Conservation (phyloP, 2,113 vertebrate genomes). For the Hypomesus transpacificus region DNA sequence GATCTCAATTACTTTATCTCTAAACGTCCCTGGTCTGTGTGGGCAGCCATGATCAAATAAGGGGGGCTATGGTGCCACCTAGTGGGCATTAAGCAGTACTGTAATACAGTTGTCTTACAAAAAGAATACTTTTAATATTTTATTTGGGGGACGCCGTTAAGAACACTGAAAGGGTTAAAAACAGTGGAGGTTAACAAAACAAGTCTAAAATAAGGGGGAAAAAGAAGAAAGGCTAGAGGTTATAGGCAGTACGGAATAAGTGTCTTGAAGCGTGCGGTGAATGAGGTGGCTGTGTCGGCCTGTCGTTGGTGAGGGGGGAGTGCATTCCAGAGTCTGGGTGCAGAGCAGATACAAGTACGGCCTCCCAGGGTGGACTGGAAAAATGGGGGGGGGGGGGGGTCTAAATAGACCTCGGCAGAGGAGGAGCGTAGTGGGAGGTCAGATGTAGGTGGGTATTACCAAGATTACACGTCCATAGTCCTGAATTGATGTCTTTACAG, state of each 20-base stretch:
- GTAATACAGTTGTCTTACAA: slow-evolving; percentile 14
- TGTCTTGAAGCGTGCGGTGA: neutral
- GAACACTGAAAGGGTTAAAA: neutral
- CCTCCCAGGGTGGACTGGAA: neutral
- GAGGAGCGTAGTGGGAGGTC: neutral
- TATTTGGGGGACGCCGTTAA: neutral
- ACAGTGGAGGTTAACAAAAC: neutral
- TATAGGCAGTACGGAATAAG: neutral
- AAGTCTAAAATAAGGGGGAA: neutral
- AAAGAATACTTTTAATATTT: neutral
- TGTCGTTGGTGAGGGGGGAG: neutral
- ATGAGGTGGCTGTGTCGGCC: neutral
- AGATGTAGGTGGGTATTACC: neutral
- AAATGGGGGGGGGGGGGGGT: neutral
- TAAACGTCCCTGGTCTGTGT: neutral
- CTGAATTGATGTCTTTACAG: no score
- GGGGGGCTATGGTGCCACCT: slow-evolving; percentile 32
- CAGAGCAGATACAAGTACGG: neutral
- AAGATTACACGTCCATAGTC: no score
- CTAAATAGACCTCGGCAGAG: neutral
- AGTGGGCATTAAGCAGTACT: neutral
- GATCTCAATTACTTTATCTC: no score
- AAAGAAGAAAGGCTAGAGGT: neutral
- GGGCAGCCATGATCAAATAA: neutral
- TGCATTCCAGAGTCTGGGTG: slow-evolving; percentile 1